phyloP scores from a whole-genome alignment of 2,797 vertebrate genomes.

The Danio choprae region DNA sequence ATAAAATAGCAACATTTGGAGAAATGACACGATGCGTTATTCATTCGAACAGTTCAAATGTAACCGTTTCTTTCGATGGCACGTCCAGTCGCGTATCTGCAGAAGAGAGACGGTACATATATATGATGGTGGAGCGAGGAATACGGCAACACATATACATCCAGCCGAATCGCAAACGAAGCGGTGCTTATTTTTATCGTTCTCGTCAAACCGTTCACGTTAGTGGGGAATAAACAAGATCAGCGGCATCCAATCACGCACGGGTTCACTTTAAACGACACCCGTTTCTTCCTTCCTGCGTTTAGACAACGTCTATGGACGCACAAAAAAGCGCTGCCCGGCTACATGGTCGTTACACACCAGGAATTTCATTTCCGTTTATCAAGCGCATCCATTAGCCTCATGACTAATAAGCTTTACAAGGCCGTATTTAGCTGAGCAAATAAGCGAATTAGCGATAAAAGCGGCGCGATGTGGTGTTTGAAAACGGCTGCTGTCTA shows the following conservation, averaged over 20 bases:
- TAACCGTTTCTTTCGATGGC: conserved; percentile 37
- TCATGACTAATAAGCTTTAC: conserved; percentile 52
- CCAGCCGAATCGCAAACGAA: conserved; percentile 3
- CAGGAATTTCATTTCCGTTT: conserved; percentile 65
- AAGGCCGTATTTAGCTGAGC: conserved; percentile 3
- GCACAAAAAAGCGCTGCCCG: conserved; percentile 45
- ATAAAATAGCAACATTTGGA: conserved; percentile 60
- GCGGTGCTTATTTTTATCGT: conserved; percentile 36
- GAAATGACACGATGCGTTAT: conserved; percentile 53
- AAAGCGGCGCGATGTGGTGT: not conserved
- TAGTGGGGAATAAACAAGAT: conserved; percentile 31
- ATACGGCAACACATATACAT: conserved; percentile 57
- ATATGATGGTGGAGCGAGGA: conserved; percentile 39
- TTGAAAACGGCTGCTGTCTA: conserved; percentile 12
- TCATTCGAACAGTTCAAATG: conserved; percentile 45
- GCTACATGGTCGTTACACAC: conserved; percentile 51
- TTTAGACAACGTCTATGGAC: conserved; percentile 41
- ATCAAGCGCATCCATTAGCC: conserved; percentile 68
- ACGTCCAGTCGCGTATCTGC: conserved; percentile 42
- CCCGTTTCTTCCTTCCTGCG: conserved; percentile 39
- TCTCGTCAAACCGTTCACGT: not conserved
- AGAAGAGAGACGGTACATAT: conserved; percentile 11
- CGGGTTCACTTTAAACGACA: conserved; percentile 19
- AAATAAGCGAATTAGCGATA: not conserved
- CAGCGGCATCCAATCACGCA: conserved; percentile 39